Percentiles rank a stretch among this genome's conserved stretches.
Evolutionary conservation across 1,140 invertebrate genomes (phyloP).

Genomic region (Plodia interpunctella): DNA sequence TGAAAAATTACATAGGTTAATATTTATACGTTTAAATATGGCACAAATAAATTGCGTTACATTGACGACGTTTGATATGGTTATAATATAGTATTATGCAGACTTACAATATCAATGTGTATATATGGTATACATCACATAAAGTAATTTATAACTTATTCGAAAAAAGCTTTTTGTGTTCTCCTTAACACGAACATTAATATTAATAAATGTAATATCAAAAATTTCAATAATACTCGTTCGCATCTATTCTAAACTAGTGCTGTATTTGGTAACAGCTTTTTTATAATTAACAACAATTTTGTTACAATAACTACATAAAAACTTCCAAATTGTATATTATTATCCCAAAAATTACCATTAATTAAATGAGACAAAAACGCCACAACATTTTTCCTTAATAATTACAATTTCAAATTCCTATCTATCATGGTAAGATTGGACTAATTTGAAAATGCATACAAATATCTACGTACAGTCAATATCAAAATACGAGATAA

Average conservation of each 20-base stretch:
- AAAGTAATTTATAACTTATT: too few relatives aligned
- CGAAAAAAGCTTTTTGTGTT: too few relatives aligned
- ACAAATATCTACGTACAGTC: conserved; percentile 11
- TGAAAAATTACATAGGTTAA: background rate
- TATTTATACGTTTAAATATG: too few relatives aligned
- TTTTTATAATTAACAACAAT: background rate
- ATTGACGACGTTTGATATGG: background rate
- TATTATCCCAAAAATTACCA: conserved; percentile 20
- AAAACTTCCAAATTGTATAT: conserved; percentile 1
- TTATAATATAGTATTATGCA: background rate
- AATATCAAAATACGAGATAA: conserved; percentile 25
- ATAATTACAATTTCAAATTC: conserved; percentile 8
- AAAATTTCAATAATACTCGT: background rate
- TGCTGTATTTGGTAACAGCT: background rate
- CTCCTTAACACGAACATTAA: too few relatives aligned
- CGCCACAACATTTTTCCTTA: background rate
- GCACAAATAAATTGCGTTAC: too few relatives aligned
- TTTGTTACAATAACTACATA: background rate
- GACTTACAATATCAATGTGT: background rate
- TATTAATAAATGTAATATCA: background rate
- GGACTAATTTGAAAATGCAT: conserved; percentile 4
- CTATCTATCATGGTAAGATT: conserved; percentile 14
- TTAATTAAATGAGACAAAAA: background rate
- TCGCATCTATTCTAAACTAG: background rate
- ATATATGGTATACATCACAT: too few relatives aligned